Evolutionary conservation across 2,888 invertebrate species (phyloP).

Genomic region (Macrophya annulata): DNA sequence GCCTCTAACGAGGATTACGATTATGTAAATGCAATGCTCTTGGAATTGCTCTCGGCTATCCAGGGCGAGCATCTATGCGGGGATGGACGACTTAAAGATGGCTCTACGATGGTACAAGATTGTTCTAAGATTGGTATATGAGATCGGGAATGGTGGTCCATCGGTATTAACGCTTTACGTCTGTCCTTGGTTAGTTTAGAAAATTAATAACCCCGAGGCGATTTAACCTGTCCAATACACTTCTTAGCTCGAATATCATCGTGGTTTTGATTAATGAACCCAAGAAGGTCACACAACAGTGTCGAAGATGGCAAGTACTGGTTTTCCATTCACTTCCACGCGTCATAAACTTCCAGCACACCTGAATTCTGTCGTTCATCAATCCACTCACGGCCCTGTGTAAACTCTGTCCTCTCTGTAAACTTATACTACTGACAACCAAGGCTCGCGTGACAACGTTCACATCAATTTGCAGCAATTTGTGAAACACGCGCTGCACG

Average conservation of each 20-base stretch:
- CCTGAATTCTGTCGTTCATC: conserved; percentile 40
- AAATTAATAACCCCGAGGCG: background rate
- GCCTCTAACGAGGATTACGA: conserved; percentile 70
- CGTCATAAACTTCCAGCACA: conserved; percentile 29
- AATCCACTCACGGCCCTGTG: conserved; percentile 21
- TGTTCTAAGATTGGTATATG: conserved; percentile 32
- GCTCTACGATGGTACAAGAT: conserved; percentile 31
- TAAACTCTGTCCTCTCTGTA: conserved; percentile 26
- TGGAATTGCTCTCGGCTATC: conserved; percentile 58
- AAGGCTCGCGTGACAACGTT: conserved; percentile 48
- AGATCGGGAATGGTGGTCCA: conserved; percentile 14
- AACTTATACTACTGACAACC: conserved; percentile 39
- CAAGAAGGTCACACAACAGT: conserved; percentile 28
- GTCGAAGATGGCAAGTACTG: conserved; percentile 23
- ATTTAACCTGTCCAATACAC: background rate
- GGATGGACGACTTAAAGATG: conserved; percentile 43
- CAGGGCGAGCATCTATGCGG: conserved; percentile 48
- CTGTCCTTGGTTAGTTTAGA: background rate
- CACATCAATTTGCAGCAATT: conserved; percentile 52
- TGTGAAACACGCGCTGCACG: conserved; percentile 46
- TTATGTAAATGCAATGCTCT: conserved; percentile 76
- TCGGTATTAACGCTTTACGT: conserved; percentile 25
- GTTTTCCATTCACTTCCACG: background rate
- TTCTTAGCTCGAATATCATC: background rate
- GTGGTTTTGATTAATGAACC: background rate